A percentile compares a stretch with the other conserved stretches of the same genome.
phyloP scores from a whole-genome alignment of 2,888 invertebrate genomes.

The Idaea straminata region DNA sequence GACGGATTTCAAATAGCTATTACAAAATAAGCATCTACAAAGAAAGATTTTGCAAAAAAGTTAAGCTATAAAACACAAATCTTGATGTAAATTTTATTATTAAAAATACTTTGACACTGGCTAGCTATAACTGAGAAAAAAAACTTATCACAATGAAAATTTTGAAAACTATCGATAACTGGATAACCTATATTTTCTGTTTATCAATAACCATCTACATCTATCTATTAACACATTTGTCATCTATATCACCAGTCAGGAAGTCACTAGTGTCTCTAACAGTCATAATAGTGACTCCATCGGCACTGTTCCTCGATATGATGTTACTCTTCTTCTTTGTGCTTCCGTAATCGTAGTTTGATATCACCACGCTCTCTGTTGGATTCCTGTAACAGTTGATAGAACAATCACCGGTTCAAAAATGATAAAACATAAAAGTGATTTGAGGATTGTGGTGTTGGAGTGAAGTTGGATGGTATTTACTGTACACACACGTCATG shows the following conservation, averaged over 20 bases:
- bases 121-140: background rate
- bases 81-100: too few species aligned
- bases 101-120: background rate
- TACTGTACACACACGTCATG: background rate
- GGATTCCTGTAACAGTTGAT: slow-evolving; percentile 67
- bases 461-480: background rate
- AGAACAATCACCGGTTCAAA: slow-evolving; percentile 53
- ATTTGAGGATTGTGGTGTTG: slow-evolving; percentile 6
- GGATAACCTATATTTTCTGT: too few species aligned
- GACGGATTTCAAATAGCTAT: too few species aligned
- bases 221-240: slow-evolving; percentile 65
- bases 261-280: slow-evolving; percentile 64
- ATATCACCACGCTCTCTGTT: slow-evolving; percentile 75
- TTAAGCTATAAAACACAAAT: too few species aligned
- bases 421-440: slow-evolving; percentile 9
- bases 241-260: slow-evolving; percentile 52
- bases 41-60: too few species aligned
- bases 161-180: too few species aligned
- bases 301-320: slow-evolving; percentile 62
- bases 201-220: slow-evolving; percentile 12
- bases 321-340: slow-evolving; percentile 72
- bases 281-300: slow-evolving; percentile 70
- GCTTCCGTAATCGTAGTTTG: slow-evolving; percentile 74
- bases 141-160: too few species aligned
- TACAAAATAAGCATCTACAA: too few species aligned